Conservation (phyloP, 2,797 vertebrate genomes). For the Remorina albescens region DNA sequence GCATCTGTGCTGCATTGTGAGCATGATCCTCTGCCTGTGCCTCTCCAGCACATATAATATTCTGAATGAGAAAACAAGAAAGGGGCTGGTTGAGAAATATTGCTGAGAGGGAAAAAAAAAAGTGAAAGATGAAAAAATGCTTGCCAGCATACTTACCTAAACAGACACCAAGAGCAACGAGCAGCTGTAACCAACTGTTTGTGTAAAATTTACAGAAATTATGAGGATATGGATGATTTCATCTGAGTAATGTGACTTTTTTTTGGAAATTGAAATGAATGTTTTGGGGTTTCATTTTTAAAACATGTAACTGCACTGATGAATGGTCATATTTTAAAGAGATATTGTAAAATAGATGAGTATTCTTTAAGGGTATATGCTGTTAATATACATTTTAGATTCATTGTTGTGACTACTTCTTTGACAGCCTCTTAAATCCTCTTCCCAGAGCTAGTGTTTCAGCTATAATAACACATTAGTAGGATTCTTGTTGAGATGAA, state of each 20-base stretch:
- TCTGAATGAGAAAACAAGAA: conserved; percentile 2
- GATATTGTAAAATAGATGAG: not conserved
- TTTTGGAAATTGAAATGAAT: conserved; percentile 5
- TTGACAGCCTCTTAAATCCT: conserved; percentile 4
- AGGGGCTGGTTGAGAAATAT: conserved; percentile 10
- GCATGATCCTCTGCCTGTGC: not conserved
- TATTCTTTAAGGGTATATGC: not conserved
- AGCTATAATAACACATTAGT: conserved; percentile 6
- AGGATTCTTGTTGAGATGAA: conserved; percentile 5
- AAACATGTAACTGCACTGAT: not conserved
- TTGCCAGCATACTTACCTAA: conserved; percentile 1
- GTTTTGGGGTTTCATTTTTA: conserved; percentile 1
- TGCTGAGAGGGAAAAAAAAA: conserved; percentile 25
- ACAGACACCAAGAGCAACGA: conserved; percentile 29
- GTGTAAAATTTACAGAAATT: conserved; percentile 33
- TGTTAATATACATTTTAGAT: not conserved
- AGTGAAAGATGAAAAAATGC: conserved; percentile 11
- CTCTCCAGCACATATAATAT: not conserved
- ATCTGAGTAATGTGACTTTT: conserved; percentile 23
- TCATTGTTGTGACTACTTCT: not conserved
- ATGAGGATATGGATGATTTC: conserved; percentile 22
- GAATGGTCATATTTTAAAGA: not conserved
- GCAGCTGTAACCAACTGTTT: conserved; percentile 31
- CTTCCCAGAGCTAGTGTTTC: not conserved
- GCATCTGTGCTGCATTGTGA: conserved; percentile 10